phyloP scores from a whole-genome alignment of 2,113 vertebrate species.

The Australoheros scitulus region DNA sequence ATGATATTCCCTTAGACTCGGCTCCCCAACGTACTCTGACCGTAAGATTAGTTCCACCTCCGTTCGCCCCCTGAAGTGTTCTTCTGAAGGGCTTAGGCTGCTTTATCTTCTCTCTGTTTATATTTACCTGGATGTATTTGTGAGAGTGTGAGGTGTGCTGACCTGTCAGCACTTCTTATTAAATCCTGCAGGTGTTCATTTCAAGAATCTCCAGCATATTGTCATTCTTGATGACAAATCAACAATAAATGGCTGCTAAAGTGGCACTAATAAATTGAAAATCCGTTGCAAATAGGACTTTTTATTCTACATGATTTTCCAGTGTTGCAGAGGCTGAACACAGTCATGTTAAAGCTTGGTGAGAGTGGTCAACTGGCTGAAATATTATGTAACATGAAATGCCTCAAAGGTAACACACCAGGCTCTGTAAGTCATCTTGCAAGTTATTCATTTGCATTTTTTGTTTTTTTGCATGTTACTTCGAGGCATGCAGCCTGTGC shows the following conservation, averaged over 20 bases:
- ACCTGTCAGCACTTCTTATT: constrained; percentile 4
- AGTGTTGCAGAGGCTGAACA: constrained; percentile 16
- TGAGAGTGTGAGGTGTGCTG: not conserved
- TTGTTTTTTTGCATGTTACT: not conserved
- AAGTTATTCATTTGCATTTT: not conserved
- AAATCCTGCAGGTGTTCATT: constrained; percentile 31
- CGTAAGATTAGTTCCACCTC: constrained; percentile 65
- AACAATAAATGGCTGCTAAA: constrained; percentile 31
- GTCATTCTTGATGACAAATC: constrained; percentile 18
- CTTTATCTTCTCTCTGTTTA: constrained; percentile 46
- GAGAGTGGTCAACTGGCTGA: constrained; percentile 2
- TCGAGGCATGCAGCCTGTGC: not conserved
- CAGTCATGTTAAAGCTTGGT: constrained; percentile 13
- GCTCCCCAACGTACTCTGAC: not conserved
- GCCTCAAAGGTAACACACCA: not conserved
- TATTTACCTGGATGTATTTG: constrained; percentile 26
- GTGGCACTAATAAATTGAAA: constrained; percentile 42
- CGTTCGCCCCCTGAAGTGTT: constrained; percentile 34
- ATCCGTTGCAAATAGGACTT: constrained; percentile 40
- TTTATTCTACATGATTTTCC: constrained; percentile 44
- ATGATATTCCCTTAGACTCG: constrained; percentile 40
- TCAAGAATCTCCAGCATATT: not conserved
- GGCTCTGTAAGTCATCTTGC: not conserved
- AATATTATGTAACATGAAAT: no score
- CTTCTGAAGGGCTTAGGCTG: constrained; percentile 34